phyloP scores from a whole-genome alignment of 2,888 invertebrate genomes.

The Flabesymbios commensalis region DNA sequence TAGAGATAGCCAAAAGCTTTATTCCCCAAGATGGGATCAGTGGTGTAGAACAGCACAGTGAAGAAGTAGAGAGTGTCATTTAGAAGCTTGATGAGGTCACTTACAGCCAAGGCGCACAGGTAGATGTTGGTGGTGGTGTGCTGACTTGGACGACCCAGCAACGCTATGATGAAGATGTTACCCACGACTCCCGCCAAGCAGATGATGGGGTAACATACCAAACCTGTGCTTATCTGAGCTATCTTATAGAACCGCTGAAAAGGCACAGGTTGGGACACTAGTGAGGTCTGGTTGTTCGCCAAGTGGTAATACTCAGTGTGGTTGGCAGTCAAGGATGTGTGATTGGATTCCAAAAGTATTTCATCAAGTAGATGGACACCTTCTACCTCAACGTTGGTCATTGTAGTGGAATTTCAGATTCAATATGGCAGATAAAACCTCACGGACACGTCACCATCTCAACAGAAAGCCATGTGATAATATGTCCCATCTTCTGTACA shows the following conservation, averaged over 20 bases:
- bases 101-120: constrained; percentile 50
- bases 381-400: too few relatives aligned
- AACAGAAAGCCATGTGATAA: too few relatives aligned
- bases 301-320: too few relatives aligned
- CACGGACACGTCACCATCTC: too few relatives aligned
- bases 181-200: constrained; percentile 50
- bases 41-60: constrained; percentile 39
- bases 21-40: constrained; percentile 38
- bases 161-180: constrained; percentile 48
- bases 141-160: constrained; percentile 46
- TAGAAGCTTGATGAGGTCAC: constrained; percentile 50
- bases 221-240: constrained; percentile 48
- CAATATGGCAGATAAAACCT: too few relatives aligned
- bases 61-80: constrained; percentile 52
- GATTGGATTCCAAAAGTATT: too few relatives aligned
- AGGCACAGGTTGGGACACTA: too few relatives aligned
- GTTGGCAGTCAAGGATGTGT: too few relatives aligned
- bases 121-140: constrained; percentile 52
- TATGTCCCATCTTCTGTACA: too few relatives aligned
- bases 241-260: constrained; percentile 47
- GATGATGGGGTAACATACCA: constrained; percentile 49
- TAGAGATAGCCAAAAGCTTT: constrained; percentile 44
- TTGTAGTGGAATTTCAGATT: too few relatives aligned
- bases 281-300: too few relatives aligned
- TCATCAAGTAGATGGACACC: too few relatives aligned